Percentiles rank a stretch among this genome's conserved stretches.
Conservation (phyloP, 2,797 vertebrate species). For the Epinephelus coioides region DNA sequence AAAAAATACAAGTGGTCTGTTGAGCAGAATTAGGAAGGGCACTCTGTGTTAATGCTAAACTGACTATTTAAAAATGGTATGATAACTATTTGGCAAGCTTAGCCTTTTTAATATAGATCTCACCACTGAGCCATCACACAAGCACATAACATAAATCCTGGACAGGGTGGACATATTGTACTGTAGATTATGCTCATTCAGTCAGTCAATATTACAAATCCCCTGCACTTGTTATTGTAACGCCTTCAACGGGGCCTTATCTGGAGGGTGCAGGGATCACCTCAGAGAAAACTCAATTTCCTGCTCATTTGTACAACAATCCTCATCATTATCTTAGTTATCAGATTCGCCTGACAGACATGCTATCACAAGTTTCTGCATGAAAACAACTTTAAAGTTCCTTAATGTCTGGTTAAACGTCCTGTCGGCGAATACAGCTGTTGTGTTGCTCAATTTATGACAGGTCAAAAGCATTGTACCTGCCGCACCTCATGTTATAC, state of each 20-base stretch:
- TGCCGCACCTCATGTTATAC: background rate
- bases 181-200: slow-evolving; percentile 60
- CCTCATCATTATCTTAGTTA: slow-evolving; percentile 76
- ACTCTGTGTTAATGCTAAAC: slow-evolving; percentile 24
- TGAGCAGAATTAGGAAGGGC: slow-evolving; percentile 16
- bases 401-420: slow-evolving; percentile 35
- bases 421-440: slow-evolving; percentile 23
- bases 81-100: slow-evolving; percentile 36
- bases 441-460: slow-evolving; percentile 28
- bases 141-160: slow-evolving; percentile 41
- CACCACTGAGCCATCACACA: slow-evolving; percentile 34
- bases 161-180: slow-evolving; percentile 49
- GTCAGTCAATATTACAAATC: slow-evolving; percentile 74
- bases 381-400: slow-evolving; percentile 64
- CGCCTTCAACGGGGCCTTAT: slow-evolving; percentile 73
- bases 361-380: slow-evolving; percentile 47
- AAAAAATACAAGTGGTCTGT: slow-evolving; percentile 26
- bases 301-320: slow-evolving; percentile 78
- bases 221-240: slow-evolving; percentile 69
- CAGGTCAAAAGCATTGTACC: slow-evolving; percentile 43
- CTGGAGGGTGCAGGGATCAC: slow-evolving; percentile 74
- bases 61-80: slow-evolving; percentile 29
- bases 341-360: slow-evolving; percentile 63
- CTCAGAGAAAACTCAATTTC: slow-evolving; percentile 78
- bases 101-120: slow-evolving; percentile 52